A percentile compares a stretch with the other conserved stretches of the same genome.
Evolutionary conservation across 2,888 invertebrate genomes (phyloP).

Genomic region (Loripinus fragilis): DNA sequence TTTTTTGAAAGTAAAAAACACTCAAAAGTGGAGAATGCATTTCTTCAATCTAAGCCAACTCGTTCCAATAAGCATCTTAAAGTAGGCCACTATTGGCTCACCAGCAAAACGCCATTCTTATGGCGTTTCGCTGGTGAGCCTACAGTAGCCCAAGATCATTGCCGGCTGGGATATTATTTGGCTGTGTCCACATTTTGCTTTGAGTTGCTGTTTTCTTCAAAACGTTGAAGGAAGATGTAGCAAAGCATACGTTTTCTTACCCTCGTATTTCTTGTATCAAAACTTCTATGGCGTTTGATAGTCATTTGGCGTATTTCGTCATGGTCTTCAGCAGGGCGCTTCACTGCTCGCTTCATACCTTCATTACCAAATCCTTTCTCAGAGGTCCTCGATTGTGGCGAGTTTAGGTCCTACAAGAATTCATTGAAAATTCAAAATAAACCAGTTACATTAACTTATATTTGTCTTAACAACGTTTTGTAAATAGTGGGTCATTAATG

Average conservation of each 20-base stretch:
- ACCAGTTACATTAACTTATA: too few species aligned
- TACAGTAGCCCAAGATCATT: background rate
- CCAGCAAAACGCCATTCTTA: background rate
- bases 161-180: background rate
- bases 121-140: background rate
- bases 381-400: background rate
- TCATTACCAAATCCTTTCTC: background rate
- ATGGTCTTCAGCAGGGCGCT: background rate
- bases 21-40: too few species aligned
- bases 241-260: background rate
- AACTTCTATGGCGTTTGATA: conserved; percentile 1
- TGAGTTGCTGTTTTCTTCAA: background rate
- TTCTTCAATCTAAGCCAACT: too few species aligned
- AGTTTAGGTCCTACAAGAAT: background rate
- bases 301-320: background rate
- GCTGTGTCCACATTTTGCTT: background rate
- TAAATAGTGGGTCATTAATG: too few species aligned
- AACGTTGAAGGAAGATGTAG: background rate
- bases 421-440: too few species aligned
- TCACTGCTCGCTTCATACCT: background rate
- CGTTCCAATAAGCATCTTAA: too few species aligned
- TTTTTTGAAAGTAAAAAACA: too few species aligned
- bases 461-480: too few species aligned
- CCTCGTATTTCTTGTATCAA: background rate
- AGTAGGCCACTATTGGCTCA: too few species aligned